phyloP scores from a whole-genome alignment of 1,140 invertebrate genomes.

The Brachionus angularis region DNA sequence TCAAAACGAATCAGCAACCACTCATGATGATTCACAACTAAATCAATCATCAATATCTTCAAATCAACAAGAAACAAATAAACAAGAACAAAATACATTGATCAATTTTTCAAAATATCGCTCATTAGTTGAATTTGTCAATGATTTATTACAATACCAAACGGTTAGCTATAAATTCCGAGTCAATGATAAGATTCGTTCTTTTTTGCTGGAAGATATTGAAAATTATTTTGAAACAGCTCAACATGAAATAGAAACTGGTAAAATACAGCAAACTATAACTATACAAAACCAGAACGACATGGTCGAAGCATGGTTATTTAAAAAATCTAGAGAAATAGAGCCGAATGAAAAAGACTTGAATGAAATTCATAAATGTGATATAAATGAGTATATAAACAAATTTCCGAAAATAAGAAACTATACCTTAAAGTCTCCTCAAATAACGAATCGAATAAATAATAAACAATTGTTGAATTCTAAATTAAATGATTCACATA shows the following conservation, averaged over 20 bases:
- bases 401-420: conserved; percentile 31
- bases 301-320: neutral
- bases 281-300: conserved; percentile 10
- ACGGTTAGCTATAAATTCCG: conserved; percentile 21
- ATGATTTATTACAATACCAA: conserved; percentile 31
- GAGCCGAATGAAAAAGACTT: neutral
- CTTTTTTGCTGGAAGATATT: conserved; percentile 27
- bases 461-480: neutral
- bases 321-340: conserved; percentile 34
- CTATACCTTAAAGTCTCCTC: conserved; percentile 4
- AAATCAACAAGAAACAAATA: too few relatives aligned
- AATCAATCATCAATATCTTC: too few relatives aligned
- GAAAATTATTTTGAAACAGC: conserved; percentile 25
- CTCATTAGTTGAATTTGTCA: conserved; percentile 21
- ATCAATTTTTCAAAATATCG: conserved; percentile 42
- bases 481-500: neutral
- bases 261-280: neutral
- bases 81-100: neutral
- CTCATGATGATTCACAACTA: neutral
- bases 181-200: neutral
- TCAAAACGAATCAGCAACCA: neutral
- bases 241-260: neutral
- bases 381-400: neutral
- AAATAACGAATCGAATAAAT: neutral
- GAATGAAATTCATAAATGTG: neutral